Evolutionary conservation across 2,113 vertebrate genomes (phyloP), one percentile per base, ranked within the genome.

Genomic region (Cochlearius cochlearius): DNA sequence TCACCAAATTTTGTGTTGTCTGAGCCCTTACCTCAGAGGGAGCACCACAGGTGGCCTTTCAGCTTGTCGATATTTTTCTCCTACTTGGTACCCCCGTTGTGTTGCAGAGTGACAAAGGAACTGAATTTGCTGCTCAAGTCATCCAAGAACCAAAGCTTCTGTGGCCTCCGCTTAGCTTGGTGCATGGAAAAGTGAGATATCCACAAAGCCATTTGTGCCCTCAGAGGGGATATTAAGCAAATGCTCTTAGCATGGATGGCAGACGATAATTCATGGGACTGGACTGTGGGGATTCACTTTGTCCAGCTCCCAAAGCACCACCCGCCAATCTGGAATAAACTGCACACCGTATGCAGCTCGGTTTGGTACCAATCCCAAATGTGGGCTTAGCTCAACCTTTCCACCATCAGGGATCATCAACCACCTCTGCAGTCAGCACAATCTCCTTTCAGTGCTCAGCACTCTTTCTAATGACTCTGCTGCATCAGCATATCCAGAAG

Each of bases 351-450:
- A 21, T 7, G 11, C 10, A 62, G 10, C 39, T 86, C 5, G 1
- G 5, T 53, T 87, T 0, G 0, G 21, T 45, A 49, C 14, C 41
- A 56, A 10, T 49, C 63, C 30, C 23, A 91, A 43, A 74, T 15
- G 45, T 26, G 29, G 34, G 8, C 6, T 53, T 76, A 76, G 12
- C 27, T 89, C 30, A 76, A 45, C 12, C 25, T 76, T 43, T 88
- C 58, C 68, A 5, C 30, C 27, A 12, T 34, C 30, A 83, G 50
- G 36, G 58, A 49, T 69, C 58, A 60, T 53, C 55, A 84, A 9
- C 15, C 22, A 53, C 13, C 34, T 74, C 63, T 20, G 7, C 27
- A 81, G n/a, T 11, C n/a, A 67, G n/a, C 41, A 71, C 12, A 63
- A 32, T 22, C 15, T 81, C 36, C 45, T 58, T 19, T 58, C 30